Conservation (phyloP, 2,113 vertebrate species). For the Thalassarche chlororhynchos region DNA sequence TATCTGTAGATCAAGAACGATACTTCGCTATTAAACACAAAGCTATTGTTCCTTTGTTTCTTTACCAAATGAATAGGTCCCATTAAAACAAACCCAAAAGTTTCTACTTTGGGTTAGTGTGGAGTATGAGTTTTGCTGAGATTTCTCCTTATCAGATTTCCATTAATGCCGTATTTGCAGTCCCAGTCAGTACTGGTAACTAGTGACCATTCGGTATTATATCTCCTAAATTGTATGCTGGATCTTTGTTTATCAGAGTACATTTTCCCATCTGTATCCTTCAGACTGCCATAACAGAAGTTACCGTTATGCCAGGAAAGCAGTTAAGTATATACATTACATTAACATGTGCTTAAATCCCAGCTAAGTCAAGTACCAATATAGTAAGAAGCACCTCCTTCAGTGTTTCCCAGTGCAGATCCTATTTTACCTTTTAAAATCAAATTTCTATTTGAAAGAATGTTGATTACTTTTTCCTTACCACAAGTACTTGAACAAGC, state of each 20-base stretch:
- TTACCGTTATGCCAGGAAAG: neutral
- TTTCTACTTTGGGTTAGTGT: neutral
- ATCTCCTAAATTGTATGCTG: neutral
- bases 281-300: neutral
- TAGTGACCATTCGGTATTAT: neutral
- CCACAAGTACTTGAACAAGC: neutral
- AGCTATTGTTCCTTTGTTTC: neutral
- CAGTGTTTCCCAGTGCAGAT: neutral
- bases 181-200: neutral
- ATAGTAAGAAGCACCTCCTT: neutral
- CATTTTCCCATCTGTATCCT: neutral
- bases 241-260: neutral
- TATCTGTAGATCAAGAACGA: neutral
- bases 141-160: neutral
- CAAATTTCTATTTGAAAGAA: neutral
- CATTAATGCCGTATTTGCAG: neutral
- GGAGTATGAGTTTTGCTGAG: neutral
- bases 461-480: neutral
- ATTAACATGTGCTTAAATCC: neutral
- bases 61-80: neutral
- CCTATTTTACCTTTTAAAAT: neutral
- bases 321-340: neutral
- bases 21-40: neutral
- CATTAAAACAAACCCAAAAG: neutral
- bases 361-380: neutral